Percentiles rank a stretch among this genome's conserved stretches.
phyloP scores from a whole-genome alignment of 2,797 vertebrate genomes.

The Masticophis lateralis region DNA sequence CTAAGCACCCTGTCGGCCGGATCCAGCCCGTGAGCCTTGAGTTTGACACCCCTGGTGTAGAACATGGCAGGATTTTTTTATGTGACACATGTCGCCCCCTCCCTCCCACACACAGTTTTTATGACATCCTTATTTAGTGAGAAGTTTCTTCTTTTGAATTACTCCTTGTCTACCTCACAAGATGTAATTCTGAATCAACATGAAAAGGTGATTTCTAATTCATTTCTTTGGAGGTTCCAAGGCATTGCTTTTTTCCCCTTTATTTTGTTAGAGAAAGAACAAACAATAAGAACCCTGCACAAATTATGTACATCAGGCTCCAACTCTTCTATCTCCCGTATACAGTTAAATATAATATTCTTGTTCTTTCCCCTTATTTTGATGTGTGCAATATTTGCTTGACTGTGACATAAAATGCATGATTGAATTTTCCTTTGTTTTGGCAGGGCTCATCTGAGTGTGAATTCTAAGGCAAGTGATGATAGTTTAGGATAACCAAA shows the following conservation, averaged over 20 bases:
- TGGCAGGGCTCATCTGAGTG: not conserved
- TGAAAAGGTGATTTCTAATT: not conserved
- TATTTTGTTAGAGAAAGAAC: not conserved
- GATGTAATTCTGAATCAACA: not conserved
- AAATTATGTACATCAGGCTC: not conserved
- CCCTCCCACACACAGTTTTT: not conserved
- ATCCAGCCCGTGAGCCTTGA: too few species aligned
- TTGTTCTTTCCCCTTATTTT: not conserved
- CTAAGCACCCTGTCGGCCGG: too few species aligned
- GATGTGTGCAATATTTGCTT: not conserved
- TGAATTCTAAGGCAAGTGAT: not conserved
- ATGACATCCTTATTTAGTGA: slow-evolving; percentile 2
- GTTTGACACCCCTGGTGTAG: too few species aligned
- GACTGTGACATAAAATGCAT: not conserved
- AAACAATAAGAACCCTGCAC: not conserved
- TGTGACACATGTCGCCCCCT: not conserved
- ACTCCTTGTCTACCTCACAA: not conserved
- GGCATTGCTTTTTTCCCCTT: not conserved
- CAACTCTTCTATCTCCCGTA: not conserved
- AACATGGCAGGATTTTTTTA: slow-evolving; percentile 3
- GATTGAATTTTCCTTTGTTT: not conserved
- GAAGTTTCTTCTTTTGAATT: not conserved
- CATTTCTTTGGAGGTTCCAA: not conserved
- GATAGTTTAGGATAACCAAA: not conserved
- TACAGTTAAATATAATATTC: not conserved